phyloP scores from a whole-genome alignment of 2,888 invertebrate species.

The Acrobasis repandana region DNA sequence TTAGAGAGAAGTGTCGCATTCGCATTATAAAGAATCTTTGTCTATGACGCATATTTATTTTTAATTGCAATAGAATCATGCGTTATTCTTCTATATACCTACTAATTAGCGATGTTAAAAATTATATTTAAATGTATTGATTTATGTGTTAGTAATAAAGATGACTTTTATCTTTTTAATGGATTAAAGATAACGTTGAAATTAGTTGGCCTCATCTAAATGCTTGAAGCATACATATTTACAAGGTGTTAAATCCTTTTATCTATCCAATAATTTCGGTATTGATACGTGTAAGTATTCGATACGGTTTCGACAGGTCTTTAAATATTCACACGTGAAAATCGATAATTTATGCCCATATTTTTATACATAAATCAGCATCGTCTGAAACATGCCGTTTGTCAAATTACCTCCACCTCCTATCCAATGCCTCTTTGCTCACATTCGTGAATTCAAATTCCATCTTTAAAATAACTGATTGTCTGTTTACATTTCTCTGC shows the following conservation, averaged over 20 bases:
- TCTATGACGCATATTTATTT: slow-evolving; percentile 39
- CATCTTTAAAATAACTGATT: slow-evolving; percentile 79
- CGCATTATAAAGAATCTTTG: slow-evolving; percentile 34
- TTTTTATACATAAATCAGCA: slow-evolving; percentile 36
- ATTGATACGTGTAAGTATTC: not conserved
- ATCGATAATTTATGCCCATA: slow-evolving; percentile 29
- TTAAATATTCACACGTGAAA: slow-evolving; percentile 13
- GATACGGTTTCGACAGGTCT: not conserved
- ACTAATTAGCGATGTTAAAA: not conserved
- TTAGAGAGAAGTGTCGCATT: slow-evolving; percentile 20
- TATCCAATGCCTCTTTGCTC: slow-evolving; percentile 37
- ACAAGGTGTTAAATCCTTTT: slow-evolving; percentile 16
- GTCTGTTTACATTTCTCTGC: slow-evolving; percentile 78
- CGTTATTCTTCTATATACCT: slow-evolving; percentile 22
- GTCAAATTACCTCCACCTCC: slow-evolving; percentile 57
- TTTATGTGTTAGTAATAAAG: not conserved
- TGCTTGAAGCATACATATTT: slow-evolving; percentile 12
- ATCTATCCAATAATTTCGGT: slow-evolving; percentile 1
- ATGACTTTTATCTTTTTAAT: slow-evolving; percentile 12
- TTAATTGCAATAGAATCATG: slow-evolving; percentile 33
- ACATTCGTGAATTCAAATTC: slow-evolving; percentile 53
- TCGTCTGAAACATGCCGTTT: slow-evolving; percentile 55
- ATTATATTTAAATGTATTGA: not conserved
- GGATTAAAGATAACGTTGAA: not conserved
- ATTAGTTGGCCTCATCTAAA: slow-evolving; percentile 11